These are phyloP conservation scores for Dreissena rostriformis DNA, from an alignment of 1,140 invertebrate species.

Conservation along the genomic window DNA sequence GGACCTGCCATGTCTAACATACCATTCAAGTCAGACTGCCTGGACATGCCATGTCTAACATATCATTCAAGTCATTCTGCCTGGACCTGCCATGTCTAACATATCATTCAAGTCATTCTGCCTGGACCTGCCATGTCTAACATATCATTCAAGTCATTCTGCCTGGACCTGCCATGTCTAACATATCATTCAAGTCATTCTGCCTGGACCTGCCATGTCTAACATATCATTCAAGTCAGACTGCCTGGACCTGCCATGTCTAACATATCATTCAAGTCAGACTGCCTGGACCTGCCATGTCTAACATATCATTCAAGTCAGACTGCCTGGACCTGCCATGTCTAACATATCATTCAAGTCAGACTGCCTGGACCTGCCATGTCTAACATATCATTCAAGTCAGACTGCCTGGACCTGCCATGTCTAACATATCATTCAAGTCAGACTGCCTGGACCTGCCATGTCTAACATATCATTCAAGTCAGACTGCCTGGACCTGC, in stretches of 20 bases:
- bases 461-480: constrained; percentile 1
- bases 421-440: constrained; percentile 1
- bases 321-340: constrained; percentile 27
- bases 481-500: constrained; percentile 15
- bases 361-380: constrained; percentile 22
- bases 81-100: constrained; percentile 38
- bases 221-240: not conserved
- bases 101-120: not conserved
- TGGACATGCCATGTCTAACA: constrained; percentile 33
- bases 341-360: not conserved
- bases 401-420: constrained; percentile 17
- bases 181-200: not conserved
- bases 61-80: not conserved
- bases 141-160: not conserved
- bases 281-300: constrained; percentile 29
- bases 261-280: not conserved
- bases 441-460: constrained; percentile 19
- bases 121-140: constrained; percentile 37
- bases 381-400: not conserved
- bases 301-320: not conserved
- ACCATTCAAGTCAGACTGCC: not conserved
- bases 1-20: constrained; percentile 29
- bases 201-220: constrained; percentile 35
- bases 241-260: constrained; percentile 33
- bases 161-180: constrained; percentile 36